phyloP scores from a whole-genome alignment of 2,888 invertebrate species.

The Drosophila paucipuncta region DNA sequence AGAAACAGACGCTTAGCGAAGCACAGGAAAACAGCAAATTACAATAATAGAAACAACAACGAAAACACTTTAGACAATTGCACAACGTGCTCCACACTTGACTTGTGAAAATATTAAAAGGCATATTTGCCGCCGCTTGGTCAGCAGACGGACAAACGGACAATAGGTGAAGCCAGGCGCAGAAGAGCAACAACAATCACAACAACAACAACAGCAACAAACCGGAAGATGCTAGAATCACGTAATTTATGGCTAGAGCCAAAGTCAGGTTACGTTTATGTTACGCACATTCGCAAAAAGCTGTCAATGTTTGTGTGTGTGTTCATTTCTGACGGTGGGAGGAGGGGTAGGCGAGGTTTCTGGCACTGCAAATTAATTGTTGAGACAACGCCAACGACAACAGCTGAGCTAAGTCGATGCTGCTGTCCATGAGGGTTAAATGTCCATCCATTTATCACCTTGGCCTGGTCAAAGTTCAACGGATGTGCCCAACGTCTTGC shows the following conservation, averaged over 20 bases:
- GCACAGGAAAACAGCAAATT: constrained; percentile 37
- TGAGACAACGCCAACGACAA: constrained; percentile 59
- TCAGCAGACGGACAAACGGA: constrained; percentile 53
- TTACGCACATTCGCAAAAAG: constrained; percentile 30
- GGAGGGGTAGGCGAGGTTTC: background rate
- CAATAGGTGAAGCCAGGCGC: constrained; percentile 31
- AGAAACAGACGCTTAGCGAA: constrained; percentile 27
- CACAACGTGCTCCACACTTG: constrained; percentile 53
- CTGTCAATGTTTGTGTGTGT: constrained; percentile 37
- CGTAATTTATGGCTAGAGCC: constrained; percentile 55
- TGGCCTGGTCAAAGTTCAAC: constrained; percentile 56
- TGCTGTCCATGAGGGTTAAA: constrained; percentile 45
- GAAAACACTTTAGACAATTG: constrained; percentile 59
- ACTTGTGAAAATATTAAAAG: constrained; percentile 67
- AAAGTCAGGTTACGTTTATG: constrained; percentile 32
- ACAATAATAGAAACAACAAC: constrained; percentile 32
- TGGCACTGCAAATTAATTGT: constrained; percentile 72
- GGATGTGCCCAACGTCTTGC: constrained; percentile 23
- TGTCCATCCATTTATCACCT: constrained; percentile 67
- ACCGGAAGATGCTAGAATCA: constrained; percentile 46
- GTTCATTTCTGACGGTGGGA: background rate
- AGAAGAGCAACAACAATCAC: constrained; percentile 3
- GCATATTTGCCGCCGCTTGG: constrained; percentile 74
- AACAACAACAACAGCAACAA: constrained; percentile 50
- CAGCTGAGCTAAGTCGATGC: constrained; percentile 18